A percentile compares a stretch with the other conserved stretches of the same genome.
Evolutionary conservation across 2,888 invertebrate species (phyloP).

Genomic region (Nineta flava): DNA sequence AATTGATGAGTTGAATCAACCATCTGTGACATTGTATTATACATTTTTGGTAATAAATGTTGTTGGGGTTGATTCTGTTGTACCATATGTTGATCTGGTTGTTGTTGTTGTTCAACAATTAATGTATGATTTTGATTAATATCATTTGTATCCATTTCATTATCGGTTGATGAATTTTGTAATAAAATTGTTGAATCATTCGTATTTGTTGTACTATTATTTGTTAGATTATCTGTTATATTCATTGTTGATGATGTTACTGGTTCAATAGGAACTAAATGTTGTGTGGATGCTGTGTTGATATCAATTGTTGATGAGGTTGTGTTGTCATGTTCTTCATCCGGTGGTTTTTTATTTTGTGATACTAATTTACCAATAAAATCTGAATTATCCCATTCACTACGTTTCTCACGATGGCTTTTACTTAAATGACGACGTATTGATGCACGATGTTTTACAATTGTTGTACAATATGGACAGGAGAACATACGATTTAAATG

Average conservation of each 20-base stretch:
- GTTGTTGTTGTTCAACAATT: background rate
- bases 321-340: background rate
- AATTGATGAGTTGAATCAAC: background rate
- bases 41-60: background rate
- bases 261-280: background rate
- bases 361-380: slow-evolving; percentile 10
- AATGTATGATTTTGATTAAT: background rate
- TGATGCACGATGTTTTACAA: slow-evolving; percentile 23
- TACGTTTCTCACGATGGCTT: slow-evolving; percentile 18
- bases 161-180: background rate
- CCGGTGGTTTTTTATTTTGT: background rate
- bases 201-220: background rate
- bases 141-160: background rate
- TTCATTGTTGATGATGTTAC: background rate
- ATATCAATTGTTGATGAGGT: background rate
- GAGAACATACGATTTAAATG: slow-evolving; percentile 11
- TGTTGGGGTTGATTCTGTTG: background rate
- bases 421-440: slow-evolving; percentile 22
- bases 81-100: background rate
- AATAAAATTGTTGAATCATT: background rate
- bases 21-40: background rate
- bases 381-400: slow-evolving; percentile 12
- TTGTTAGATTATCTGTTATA: background rate
- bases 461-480: slow-evolving; percentile 22
- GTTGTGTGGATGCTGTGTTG: background rate